These are phyloP conservation scores for Pollenia labialis DNA, from an alignment of 2,888 invertebrate species.

Conservation along the genomic window DNA sequence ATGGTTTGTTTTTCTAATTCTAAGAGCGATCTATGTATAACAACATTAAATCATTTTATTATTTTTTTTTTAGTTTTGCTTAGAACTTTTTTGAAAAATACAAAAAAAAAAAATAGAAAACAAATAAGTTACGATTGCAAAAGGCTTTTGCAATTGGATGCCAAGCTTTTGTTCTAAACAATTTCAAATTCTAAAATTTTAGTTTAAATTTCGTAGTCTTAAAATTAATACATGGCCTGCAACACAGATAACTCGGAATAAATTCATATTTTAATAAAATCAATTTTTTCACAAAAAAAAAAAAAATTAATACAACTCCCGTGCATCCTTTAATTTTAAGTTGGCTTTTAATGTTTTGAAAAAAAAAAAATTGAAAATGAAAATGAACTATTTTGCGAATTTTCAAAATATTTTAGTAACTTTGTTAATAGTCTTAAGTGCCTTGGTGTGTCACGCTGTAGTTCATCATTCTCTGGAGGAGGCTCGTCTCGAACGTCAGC, in stretches of 20 bases:
- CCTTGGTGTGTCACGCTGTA: constrained; percentile 67
- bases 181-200: constrained; percentile 61
- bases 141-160: constrained; percentile 69
- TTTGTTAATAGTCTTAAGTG: neutral
- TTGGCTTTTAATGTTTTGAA: constrained; percentile 4
- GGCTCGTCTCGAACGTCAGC: constrained; percentile 84
- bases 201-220: constrained; percentile 70
- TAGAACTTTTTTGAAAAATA: constrained; percentile 55
- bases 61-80: constrained; percentile 29
- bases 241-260: neutral
- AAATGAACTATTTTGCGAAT: constrained; percentile 15
- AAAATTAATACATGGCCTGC: constrained; percentile 66
- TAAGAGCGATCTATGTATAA: constrained; percentile 61
- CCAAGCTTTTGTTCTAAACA: constrained; percentile 62
- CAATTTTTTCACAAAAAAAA: neutral
- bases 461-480: constrained; percentile 81
- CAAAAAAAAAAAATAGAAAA: constrained; percentile 42
- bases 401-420: constrained; percentile 18
- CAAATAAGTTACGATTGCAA: constrained; percentile 60
- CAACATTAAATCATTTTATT: constrained; percentile 60
- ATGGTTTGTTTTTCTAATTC: constrained; percentile 55
- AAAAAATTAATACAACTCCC: neutral
- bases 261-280: neutral
- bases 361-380: neutral
- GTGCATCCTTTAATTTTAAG: constrained; percentile 11